phyloP scores from a whole-genome alignment of 2,888 invertebrate species.

The Chalcosyrphus nemorum region DNA sequence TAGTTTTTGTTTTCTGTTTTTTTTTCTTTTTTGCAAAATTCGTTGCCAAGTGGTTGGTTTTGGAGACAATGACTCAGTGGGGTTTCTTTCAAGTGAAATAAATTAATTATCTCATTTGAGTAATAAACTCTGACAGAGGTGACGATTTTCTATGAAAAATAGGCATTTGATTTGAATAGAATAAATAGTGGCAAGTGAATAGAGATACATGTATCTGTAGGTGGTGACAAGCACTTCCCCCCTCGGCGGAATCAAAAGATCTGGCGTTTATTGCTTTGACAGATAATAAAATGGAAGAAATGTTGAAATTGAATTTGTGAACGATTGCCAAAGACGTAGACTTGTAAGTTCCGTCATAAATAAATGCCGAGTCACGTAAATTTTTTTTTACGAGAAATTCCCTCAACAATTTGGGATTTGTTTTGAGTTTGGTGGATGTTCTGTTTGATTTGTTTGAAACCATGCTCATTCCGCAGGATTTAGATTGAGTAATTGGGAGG shows the following conservation, averaged over 20 bases:
- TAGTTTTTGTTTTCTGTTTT: neutral
- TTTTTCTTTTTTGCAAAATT: no score
- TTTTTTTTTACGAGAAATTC: no score
- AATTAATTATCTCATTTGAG: constrained; percentile 19
- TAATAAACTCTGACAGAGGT: neutral
- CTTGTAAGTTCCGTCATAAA: neutral
- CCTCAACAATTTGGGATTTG: no score
- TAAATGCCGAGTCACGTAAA: no score
- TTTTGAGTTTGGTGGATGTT: no score
- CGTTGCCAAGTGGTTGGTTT: neutral
- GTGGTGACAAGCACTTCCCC: neutral
- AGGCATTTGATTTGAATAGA: neutral
- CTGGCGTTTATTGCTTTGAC: constrained; percentile 2
- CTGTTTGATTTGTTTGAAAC: no score
- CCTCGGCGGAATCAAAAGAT: neutral
- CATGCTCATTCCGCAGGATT: no score
- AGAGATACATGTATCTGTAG: neutral
- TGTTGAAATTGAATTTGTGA: neutral
- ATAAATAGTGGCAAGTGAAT: neutral
- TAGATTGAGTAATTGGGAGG: no score
- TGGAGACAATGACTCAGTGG: neutral
- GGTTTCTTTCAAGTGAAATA: neutral
- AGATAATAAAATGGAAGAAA: neutral
- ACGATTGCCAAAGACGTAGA: neutral
- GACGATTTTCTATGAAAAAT: constrained; percentile 15